A percentile compares a stretch with the other conserved stretches of the same genome.
phyloP scores from a whole-genome alignment of 2,888 invertebrate species.

The Salpingus planirostris region DNA sequence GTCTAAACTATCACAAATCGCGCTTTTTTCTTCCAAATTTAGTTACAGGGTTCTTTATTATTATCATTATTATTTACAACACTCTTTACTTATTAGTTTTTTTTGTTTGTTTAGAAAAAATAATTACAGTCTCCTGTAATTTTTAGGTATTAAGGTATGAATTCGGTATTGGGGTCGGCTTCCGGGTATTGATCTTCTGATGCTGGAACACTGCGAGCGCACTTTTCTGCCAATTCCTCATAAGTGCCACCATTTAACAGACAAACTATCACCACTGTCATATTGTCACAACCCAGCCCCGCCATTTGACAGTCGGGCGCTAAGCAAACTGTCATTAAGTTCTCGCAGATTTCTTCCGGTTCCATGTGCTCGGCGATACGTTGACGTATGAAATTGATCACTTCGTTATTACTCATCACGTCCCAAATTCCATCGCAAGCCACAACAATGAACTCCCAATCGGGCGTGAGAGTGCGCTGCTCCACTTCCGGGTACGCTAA shows the following conservation, averaged over 20 bases:
- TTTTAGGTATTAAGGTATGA: too few relatives aligned
- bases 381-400: conserved; percentile 78
- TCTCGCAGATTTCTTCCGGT: conserved; percentile 93
- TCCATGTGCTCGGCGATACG: conserved; percentile 74
- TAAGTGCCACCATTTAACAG: conserved; percentile 54
- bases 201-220: conserved; percentile 14
- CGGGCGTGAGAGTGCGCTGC: conserved; percentile 67
- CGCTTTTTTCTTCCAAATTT: too few relatives aligned
- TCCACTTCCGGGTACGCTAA: conserved; percentile 90
- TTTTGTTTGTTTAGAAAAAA: too few relatives aligned
- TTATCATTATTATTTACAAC: too few relatives aligned
- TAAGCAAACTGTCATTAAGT: conserved; percentile 87
- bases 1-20: too few relatives aligned
- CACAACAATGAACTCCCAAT: conserved; percentile 92
- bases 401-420: conserved; percentile 91
- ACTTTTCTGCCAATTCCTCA: conserved; percentile 24
- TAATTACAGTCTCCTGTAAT: too few relatives aligned
- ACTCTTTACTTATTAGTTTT: too few relatives aligned
- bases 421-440: conserved; percentile 99
- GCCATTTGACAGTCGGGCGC: conserved; percentile 97
- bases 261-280: conserved; percentile 91
- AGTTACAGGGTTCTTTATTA: too few relatives aligned
- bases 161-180: too few relatives aligned
- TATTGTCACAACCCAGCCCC: conserved; percentile 97
- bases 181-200: too few relatives aligned